Base-by-base conservation (phyloP, 2,797 vertebrate genomes). In the Melanotaenia nigrans region DNA sequence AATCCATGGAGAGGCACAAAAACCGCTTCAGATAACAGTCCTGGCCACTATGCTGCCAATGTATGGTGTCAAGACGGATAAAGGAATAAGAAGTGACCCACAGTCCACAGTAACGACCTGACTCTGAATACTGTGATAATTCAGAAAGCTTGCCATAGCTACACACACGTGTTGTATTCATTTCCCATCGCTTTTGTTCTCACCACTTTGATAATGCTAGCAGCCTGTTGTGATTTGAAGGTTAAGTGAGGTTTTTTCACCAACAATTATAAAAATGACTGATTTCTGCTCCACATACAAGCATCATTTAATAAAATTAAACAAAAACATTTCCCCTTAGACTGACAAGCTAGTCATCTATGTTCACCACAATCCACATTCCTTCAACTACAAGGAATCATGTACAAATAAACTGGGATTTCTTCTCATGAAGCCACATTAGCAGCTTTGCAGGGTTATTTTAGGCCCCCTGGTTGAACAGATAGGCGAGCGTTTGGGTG, bases 401-500 rank as follows among this genome's bases (percentile, higher is more conserved):
- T 47, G 20, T 7, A 8, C 5, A 47, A 6, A 45, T 18, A 20
- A 20, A n/a, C 12, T 3, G 1, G 18, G 20, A 20, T n/a, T 47
- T 47, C 4, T 47, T 20, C 14, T 4, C 5, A n/a, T 47, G 18
- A 47, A 47, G 45, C 62, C 35, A 65, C 59, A 58, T 58, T 62
- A 66, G 25, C 42, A 6, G 33, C 73, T 56, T 61, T 33, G 56
- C 14, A 24, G 68, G 58, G 54, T 71, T 47, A 47, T 72, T 70
- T 72, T 56, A 57, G 73, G 57, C 59, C 35, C 45, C 30, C 35
- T 5, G 58, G 11, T 58, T 70, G 77, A 62, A 51, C 64, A 77
- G 58, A 71, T 62, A 65, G 81, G 64, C 28, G 69, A 45, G 63
- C 5, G 0, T 84, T 65, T 57, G 57, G 73, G 81, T 77, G 78